phyloP scores from a whole-genome alignment of 2,888 invertebrate species.

The Opisthograptis luteolata region DNA sequence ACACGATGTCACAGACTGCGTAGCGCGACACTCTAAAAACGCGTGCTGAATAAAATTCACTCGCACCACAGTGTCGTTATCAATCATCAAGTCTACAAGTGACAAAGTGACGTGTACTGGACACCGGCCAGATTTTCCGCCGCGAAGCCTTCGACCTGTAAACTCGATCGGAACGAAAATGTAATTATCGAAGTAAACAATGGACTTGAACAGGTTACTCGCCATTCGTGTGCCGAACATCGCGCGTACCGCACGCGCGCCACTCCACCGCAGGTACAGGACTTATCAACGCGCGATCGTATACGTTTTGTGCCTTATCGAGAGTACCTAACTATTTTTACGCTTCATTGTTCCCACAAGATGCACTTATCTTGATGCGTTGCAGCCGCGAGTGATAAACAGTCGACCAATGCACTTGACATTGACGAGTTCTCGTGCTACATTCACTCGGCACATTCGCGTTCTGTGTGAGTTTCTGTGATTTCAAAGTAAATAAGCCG shows the following conservation, averaged over 20 bases:
- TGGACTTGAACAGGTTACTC: conserved; percentile 56
- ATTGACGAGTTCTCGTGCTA: conserved; percentile 48
- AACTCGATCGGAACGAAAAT: conserved; percentile 79
- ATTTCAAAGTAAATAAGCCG: conserved; percentile 47
- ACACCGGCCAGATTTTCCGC: conserved; percentile 72
- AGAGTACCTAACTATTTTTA: conserved; percentile 52
- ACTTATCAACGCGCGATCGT: conserved; percentile 54
- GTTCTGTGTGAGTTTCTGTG: conserved; percentile 44
- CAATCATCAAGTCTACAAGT: not conserved
- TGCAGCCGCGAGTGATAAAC: conserved; percentile 52
- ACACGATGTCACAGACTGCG: too few relatives aligned
- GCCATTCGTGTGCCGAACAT: conserved; percentile 77
- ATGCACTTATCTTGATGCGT: conserved; percentile 61
- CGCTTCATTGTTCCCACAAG: conserved; percentile 53
- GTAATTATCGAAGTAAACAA: conserved; percentile 82
- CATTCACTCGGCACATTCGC: conserved; percentile 28
- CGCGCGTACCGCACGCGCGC: conserved; percentile 70
- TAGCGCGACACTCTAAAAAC: not conserved
- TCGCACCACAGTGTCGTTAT: not conserved
- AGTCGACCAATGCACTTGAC: conserved; percentile 63
- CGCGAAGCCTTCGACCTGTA: conserved; percentile 72
- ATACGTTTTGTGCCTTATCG: conserved; percentile 69
- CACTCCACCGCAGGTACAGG: conserved; percentile 46
- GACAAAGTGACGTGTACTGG: conserved; percentile 22
- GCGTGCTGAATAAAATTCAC: conserved; percentile 1